Evolutionary conservation across 2,888 invertebrate species (phyloP), one percentile per base, ranked within the genome.

Genomic region (Corbicula japonica): DNA sequence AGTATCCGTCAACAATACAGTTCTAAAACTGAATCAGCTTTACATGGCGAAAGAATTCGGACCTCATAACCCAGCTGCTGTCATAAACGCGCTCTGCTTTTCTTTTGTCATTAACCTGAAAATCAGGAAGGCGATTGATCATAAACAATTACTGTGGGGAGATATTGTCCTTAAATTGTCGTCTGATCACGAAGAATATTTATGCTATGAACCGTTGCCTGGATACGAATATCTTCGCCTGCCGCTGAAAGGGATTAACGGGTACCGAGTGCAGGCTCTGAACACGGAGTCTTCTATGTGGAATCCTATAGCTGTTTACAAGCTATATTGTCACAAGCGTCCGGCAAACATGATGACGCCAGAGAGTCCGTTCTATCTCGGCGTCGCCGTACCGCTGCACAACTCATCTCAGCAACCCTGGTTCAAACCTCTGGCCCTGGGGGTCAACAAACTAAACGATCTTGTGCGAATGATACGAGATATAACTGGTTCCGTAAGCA

Each of bases 391-490:
- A 1, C 46, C 65, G 0, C 68, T 86, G 21, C 85, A 87, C 50
- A 86, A 88, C 12, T 73, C 85, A n/a, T 83, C 84, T 2, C 82
- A 86, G 26, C 89, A 89, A 46, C 76, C 84, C 18, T 91, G 91
- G 91, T 91, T 89, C 65, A 83, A 88, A 41, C 84, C 89, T 15
- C 83, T 87, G 28, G 87, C 90, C 10, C 89, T 91, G 88, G 91
- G 91, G 5, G 89, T 91, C 34, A 91, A 91, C 65, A 91, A 89
- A 66, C 84, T 91, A 1, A 90, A 89, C 61, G 91, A 91, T 74
- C 85, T 91, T 76, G 91, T 91, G 21, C 80, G 90, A 8, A 89
- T 89, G 84, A 88, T 90, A 30, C 79, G 91, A 12, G 89, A 89
- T 34, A 88, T 91, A 10, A 91, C 90, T 1, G 90, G 91, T 26